These are phyloP conservation scores for Drosophila fuyamai DNA, from an alignment of 1,140 invertebrate species.

Conservation along the genomic window DNA sequence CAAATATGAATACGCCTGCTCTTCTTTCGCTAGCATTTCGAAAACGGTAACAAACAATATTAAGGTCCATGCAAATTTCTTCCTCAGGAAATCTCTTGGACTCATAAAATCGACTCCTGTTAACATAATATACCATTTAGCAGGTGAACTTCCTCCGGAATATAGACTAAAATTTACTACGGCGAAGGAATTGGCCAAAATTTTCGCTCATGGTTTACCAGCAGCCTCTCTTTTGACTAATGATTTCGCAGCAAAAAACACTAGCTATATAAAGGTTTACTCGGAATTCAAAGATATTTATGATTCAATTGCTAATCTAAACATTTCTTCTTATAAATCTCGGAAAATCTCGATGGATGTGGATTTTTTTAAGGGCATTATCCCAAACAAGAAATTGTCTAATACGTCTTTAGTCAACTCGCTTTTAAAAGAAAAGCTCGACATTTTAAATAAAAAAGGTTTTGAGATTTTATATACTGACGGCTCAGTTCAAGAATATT, in stretches of 20 bases:
- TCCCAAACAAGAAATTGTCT: no score
- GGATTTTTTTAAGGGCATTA: not conserved
- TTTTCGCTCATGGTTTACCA: no score
- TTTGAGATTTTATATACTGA: not conserved
- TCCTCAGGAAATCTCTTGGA: not conserved
- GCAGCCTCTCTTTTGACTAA: not conserved
- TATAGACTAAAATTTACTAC: no score
- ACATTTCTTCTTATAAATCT: not conserved
- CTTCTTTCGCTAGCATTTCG: not conserved
- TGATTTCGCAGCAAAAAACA: not conserved
- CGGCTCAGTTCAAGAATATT: no score
- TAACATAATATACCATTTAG: not conserved
- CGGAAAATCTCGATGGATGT: not conserved
- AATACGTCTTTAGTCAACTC: no score
- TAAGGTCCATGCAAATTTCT: not conserved
- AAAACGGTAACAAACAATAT: conserved; percentile 1
- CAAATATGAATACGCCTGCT: not conserved
- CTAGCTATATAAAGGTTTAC: not conserved
- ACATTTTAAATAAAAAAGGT: conserved; percentile 3
- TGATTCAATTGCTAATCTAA: not conserved
- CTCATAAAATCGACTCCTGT: not conserved
- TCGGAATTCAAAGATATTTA: conserved; percentile 3
- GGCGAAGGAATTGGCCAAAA: no score
- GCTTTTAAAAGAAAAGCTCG: not conserved
- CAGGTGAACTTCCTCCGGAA: not conserved